Evolutionary conservation across 2,888 invertebrate species (phyloP), one percentile per base, ranked within the genome.

Genomic region (Tribolium freemani): DNA sequence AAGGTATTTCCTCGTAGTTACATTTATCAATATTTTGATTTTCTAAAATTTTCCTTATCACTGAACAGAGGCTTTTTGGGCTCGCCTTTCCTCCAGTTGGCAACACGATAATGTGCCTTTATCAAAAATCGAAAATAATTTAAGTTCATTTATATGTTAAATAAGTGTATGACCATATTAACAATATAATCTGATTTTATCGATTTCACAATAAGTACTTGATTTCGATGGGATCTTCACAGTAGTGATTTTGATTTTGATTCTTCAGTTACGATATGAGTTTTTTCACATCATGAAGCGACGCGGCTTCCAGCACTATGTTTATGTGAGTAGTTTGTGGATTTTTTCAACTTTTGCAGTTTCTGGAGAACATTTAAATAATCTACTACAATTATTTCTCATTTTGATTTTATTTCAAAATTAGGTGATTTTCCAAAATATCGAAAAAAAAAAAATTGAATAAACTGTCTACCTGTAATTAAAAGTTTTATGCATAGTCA

Each of bases 311-410:
- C 4, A 66, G 1, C 56, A 66, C 20, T 66, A 66, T 54, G 66
- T 11, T 21, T 66, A 66, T 21, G 66, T 66, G 16, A 66, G 66
- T 66, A 21, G 13, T 38, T n/a, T n/a, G n/a, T n/a, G n/a, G n/a
- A n/a, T n/a, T 38, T n/a, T 38, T 3, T 38, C 5, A 38, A 21
- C 9, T 53, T 21, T 53, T 11, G 50, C 13, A 50, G 1, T 26
- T 26, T 5, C 5, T 26, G 3, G 26, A 26, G 26, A 3, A 26
- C 5, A 26, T 26, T 26, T 5, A 26, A 26, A 26, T 26, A 26
- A 26, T 5, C 3, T 26, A 16, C 1, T 16, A 16, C 4, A 26
- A 26, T 26, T 26, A 26, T 26, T 26, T 26, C 26, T 3, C 26
- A 3, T 5, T 16, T 0, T 26, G 26, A 26, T 26, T 26, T 26